These are phyloP conservation scores for Acanthosepion lycidas DNA, from an alignment of 2,888 invertebrate genomes.

Conservation along the genomic window DNA sequence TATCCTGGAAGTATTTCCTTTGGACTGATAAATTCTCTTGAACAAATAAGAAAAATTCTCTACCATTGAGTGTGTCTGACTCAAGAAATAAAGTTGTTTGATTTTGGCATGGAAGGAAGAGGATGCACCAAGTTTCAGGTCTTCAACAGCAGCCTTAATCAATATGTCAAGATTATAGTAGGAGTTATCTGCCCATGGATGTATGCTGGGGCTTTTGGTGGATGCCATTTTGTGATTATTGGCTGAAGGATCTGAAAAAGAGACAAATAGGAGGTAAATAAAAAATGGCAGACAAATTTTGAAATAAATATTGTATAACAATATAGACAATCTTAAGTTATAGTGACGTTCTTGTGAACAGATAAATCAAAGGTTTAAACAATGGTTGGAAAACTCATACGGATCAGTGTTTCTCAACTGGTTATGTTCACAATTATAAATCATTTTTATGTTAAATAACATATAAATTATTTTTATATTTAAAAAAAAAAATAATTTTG, in stretches of 20 bases:
- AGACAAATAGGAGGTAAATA: background rate
- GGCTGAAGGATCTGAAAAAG: background rate
- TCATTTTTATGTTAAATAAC: too few relatives aligned
- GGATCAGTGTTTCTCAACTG: too few relatives aligned
- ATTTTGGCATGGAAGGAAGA: background rate
- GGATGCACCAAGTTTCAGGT: conserved; percentile 15
- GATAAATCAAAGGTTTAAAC: too few relatives aligned
- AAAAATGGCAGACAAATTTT: too few relatives aligned
- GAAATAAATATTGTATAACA: too few relatives aligned
- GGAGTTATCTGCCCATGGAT: background rate
- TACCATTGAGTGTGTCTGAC: conserved; percentile 34
- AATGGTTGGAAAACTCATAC: too few relatives aligned
- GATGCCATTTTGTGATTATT: background rate
- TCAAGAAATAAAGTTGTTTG: background rate
- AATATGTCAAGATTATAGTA: background rate
- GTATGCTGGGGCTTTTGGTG: background rate
- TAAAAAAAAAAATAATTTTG: too few relatives aligned
- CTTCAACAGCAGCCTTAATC: background rate
- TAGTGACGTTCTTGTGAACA: too few relatives aligned
- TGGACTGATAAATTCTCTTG: background rate
- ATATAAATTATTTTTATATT: too few relatives aligned
- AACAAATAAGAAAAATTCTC: background rate
- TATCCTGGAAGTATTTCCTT: too few relatives aligned
- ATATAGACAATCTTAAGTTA: too few relatives aligned
- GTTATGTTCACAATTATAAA: too few relatives aligned